Evolutionary conservation across 2,888 invertebrate species (phyloP), one percentile per base, ranked within the genome.

Genomic region (Drosophila setosimentum): DNA sequence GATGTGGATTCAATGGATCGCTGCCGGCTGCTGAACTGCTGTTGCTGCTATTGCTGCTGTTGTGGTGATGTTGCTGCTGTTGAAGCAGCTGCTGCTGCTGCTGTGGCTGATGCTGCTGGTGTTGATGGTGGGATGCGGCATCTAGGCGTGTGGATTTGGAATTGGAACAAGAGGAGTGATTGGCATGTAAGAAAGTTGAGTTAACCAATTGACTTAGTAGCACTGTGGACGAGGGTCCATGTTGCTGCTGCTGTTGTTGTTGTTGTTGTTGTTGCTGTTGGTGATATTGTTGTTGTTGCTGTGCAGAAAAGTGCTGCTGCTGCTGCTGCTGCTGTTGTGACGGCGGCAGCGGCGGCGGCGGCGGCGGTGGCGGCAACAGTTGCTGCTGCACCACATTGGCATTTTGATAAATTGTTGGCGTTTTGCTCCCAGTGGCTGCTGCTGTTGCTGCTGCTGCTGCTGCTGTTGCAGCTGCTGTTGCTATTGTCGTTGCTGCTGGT

Each of bases 171-270:
- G 86, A 80, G 73, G 62, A 87, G 82, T 61, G 78, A 80, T 60
- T 90, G 80, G 87, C 75, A 79, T 86, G 83, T 87, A 92, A 92
- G 89, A 93, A 93, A 79, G 93, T 93, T 77, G 93, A 92, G 91
- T 93, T 93, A 92, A 93, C 93, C 92, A 93, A 91, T 91, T 93
- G 93, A 88, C 93, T 92, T 78, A 93, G 94, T 82, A 94, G 92
- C 71, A 94, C 93, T 87, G 94, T 94, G 92, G 94, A 94, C 90
- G 94, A 94, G 76, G 92, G 92, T 86, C 92, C 92, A 81, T 88
- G 91, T 71, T 89, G 91, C 66, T 76, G 89, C 11, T 85, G 82
- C 21, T 76, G 80, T 2, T 72, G 75, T 6, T 77, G 87, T 30
- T 76, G 82, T 29, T 82, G 85, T 7, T 86, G 82, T 0, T 84